Evolutionary conservation across 2,113 vertebrate species (phyloP).

Genomic region (Cepphus grylle): DNA sequence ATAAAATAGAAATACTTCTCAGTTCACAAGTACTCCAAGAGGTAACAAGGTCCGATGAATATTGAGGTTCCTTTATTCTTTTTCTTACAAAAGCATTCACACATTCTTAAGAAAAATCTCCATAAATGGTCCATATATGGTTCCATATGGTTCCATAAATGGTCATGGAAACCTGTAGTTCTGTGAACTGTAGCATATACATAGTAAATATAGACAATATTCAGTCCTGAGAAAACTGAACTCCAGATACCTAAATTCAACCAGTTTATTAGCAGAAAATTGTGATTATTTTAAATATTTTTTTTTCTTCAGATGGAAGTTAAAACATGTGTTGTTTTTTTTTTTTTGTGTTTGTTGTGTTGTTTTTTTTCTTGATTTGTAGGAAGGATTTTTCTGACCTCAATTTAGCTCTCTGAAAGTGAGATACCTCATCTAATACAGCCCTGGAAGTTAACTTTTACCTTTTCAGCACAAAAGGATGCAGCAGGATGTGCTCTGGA

Average conservation of each 20-base stretch:
- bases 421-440: not conserved
- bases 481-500: not conserved
- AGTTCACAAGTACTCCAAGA: not conserved
- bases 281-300: not conserved
- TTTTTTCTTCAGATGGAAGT: not conserved
- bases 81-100: not conserved
- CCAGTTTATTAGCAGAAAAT: not conserved
- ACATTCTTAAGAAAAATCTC: not conserved
- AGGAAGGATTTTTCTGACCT: not conserved
- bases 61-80: not conserved
- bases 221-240: not conserved
- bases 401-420: not conserved
- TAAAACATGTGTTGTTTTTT: not conserved
- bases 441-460: not conserved
- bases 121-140: too few relatives aligned
- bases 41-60: not conserved
- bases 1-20: not conserved
- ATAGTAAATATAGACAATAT: not conserved
- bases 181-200: not conserved
- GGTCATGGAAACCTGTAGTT: not conserved
- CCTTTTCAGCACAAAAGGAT: not conserved
- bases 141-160: not conserved
- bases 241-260: not conserved
- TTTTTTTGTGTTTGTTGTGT: not conserved
- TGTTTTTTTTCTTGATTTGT: not conserved